These are phyloP conservation scores for Dione vanillae DNA, from an alignment of 2,888 invertebrate genomes.

Conservation along the genomic window DNA sequence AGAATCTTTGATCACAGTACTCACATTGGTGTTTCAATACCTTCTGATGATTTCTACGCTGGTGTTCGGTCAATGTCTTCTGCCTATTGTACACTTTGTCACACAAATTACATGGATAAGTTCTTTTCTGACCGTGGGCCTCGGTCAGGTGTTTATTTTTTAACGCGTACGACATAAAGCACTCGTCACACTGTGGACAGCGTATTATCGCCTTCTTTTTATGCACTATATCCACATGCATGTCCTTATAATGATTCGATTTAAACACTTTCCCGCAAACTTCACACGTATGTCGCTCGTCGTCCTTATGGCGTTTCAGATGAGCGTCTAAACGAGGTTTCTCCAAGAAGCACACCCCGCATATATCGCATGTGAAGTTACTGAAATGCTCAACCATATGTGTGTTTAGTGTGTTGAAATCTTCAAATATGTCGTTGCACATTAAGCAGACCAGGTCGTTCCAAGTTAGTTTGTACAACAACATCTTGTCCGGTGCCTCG, in stretches of 20 bases:
- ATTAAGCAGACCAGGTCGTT: constrained; percentile 75
- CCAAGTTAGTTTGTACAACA: constrained; percentile 71
- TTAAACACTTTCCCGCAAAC: constrained; percentile 79
- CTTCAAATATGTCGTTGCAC: constrained; percentile 75
- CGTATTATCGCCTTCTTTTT: constrained; percentile 75
- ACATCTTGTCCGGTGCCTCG: constrained; percentile 74
- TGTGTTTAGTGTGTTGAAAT: constrained; percentile 72
- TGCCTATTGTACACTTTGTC: constrained; percentile 78
- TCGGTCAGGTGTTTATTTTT: constrained; percentile 76
- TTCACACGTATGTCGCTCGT: constrained; percentile 81
- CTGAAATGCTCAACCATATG: constrained; percentile 79
- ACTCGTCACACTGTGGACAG: constrained; percentile 75
- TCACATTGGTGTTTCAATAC: constrained; percentile 81
- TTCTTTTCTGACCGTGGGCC: constrained; percentile 73
- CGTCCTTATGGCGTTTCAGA: constrained; percentile 74
- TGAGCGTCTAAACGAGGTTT: constrained; percentile 79
- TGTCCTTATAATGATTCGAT: constrained; percentile 75
- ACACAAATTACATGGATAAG: constrained; percentile 76
- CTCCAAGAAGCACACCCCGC: constrained; percentile 78
- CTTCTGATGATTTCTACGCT: constrained; percentile 73
- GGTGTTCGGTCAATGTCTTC: constrained; percentile 75
- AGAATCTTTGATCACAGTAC: constrained; percentile 82
- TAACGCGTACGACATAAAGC: constrained; percentile 76
- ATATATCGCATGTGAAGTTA: constrained; percentile 75
- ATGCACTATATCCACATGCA: constrained; percentile 78